These are phyloP conservation scores for Lamellibrachia luymesi DNA, from an alignment of 1,140 invertebrate genomes.

Conservation along the genomic window DNA sequence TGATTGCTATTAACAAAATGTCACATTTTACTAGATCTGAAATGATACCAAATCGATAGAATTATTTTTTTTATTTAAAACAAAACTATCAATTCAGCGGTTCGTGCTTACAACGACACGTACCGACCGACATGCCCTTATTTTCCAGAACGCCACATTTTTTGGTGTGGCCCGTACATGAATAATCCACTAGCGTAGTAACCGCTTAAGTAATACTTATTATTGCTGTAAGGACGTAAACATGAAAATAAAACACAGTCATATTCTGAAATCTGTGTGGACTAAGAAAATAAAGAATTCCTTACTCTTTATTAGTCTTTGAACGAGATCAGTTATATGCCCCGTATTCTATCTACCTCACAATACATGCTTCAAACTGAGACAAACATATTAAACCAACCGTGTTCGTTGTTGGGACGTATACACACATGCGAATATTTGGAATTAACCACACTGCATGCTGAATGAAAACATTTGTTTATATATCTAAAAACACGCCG, in stretches of 20 bases:
- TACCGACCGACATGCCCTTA: background rate
- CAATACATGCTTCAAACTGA: background rate
- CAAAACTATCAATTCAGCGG: background rate
- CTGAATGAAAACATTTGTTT: background rate
- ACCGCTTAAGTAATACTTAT: background rate
- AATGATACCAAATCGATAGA: background rate
- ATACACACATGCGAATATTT: background rate
- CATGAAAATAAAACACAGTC: too few relatives aligned
- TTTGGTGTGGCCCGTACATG: background rate
- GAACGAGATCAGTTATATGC: background rate
- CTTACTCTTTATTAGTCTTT: background rate
- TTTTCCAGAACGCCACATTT: background rate
- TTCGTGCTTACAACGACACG: background rate
- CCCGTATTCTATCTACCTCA: background rate
- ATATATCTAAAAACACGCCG: too few relatives aligned
- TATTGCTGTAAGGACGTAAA: background rate
- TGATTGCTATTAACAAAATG: too few relatives aligned
- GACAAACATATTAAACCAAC: background rate
- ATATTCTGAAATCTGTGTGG: background rate
- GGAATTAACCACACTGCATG: too few relatives aligned
- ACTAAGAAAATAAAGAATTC: background rate
- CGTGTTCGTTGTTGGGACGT: background rate
- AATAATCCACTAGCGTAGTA: background rate
- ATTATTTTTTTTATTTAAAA: background rate
- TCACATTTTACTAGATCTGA: background rate